Evolutionary conservation across 1,140 invertebrate species (phyloP), one percentile per base, ranked within the genome.

Genomic region (Arion vulgaris): DNA sequence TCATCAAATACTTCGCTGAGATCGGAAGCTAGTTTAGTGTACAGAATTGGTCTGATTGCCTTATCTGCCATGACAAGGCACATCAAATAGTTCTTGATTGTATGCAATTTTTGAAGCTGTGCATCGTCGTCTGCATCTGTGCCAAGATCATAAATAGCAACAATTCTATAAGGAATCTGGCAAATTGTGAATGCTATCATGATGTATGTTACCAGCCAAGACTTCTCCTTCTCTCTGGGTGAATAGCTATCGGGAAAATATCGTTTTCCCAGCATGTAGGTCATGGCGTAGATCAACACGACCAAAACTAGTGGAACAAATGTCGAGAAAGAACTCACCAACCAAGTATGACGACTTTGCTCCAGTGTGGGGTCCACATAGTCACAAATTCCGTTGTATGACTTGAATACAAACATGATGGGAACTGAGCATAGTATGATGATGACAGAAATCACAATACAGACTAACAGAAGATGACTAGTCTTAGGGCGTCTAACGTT

Each of bases 191-290:
- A 91, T 17, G 83, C 84, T 26, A 87, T 66, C 26, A 91, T 85
- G 17, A 91, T 79, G 4, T 81, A 73, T 0, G 86, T 86, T 7
- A 90, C 89, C 78, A 91, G 87, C 68, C 86, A 80, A 13, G 89
- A 89, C 32, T 89, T 84, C 66, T 87, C 84, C 53, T 86, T 85
- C 73, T 90, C 88, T 13, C 86, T 62, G 2, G 53, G 51, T 0
- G 89, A 88, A 78, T 90, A 90, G 78, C 90, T 91, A 73, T 91
- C 90, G 19, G 87, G 85, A 80, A 89, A 90, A 71, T 87, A 91
- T 53, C 88, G 81, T 78, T 88, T 86, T 19, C 87, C 86, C 66
- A 90, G 81, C 23, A 86, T 85, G 74, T 89, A 85, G 15, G 89
- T 88, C 28, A 88, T 69, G 34, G 88, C 38, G 81, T 90, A 90